Evolutionary conservation across 2,888 invertebrate species (phyloP), one percentile per base, ranked within the genome.

Genomic region (Formica aserva): DNA sequence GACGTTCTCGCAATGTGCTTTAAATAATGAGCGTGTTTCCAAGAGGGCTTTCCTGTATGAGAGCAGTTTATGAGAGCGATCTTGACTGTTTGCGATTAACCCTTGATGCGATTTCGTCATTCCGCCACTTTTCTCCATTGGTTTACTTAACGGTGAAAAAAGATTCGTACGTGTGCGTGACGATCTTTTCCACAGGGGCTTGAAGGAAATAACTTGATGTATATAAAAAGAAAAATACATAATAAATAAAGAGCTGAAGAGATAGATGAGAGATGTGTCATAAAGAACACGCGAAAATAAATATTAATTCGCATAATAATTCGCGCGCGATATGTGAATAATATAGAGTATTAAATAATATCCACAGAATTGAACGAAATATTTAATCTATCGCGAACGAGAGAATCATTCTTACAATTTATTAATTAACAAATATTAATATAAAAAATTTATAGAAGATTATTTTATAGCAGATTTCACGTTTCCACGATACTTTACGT

Each of bases 331-430:
- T 5, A 18, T 18, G 15, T 32, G 6, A 48, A 32, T 32, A 63
- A 75, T 75, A 48, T 62, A 15, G n/a, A 8, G 18, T 48, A 63
- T 63, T 74, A 62, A 74, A 74, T 74, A 29, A 62, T 48, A 48
- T n/a, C n/a, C 13, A 2, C 13, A 62, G 11, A 22, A 22, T 18
- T 63, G 48, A 76, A 32, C 32, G 29, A 75, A 48, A 52, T n/a
- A 52, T 18, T n/a, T 4, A 52, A 52, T 48, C 6, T 18, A 11
- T 41, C 41, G 13, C 22, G 22, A 62, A 74, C 11, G 9, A 35
- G 35, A 29, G 15, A 65, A 26, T 8, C 35, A 63, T 63, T 62
- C 22, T 48, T 22, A 15, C 15, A 22, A 75, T 48, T 75, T 62
- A 75, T 75, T 63, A 48, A 63, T 75, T 48, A 48, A 32, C 9